phyloP scores from a whole-genome alignment of 2,888 invertebrate species.

The Julus scandinavius region DNA sequence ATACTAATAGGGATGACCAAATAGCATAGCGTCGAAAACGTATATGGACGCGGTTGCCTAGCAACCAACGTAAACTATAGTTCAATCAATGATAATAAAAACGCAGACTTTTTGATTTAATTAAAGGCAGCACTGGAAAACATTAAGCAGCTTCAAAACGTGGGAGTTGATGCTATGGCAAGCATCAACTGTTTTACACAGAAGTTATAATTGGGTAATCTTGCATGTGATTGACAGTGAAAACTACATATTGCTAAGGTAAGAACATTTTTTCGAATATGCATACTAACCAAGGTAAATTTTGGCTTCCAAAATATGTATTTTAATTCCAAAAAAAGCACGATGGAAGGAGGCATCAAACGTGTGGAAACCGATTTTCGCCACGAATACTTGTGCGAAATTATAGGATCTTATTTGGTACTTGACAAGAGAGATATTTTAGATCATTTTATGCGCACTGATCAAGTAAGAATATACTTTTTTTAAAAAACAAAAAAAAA shows the following conservation, averaged over 20 bases:
- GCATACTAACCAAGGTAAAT: neutral
- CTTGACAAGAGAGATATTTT: conserved; percentile 56
- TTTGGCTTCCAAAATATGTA: neutral
- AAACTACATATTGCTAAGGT: neutral
- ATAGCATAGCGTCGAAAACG: neutral
- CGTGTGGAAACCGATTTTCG: conserved; percentile 56
- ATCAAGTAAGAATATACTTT: conserved; percentile 53
- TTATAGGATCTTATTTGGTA: conserved; percentile 55
- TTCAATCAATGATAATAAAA: conserved; percentile 3
- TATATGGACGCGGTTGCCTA: neutral
- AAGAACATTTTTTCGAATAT: neutral
- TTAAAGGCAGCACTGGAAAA: neutral
- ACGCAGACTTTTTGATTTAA: neutral
- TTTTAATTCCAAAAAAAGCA: neutral
- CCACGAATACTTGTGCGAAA: conserved; percentile 57
- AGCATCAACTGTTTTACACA: neutral
- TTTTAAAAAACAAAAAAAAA: neutral
- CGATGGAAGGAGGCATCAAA: conserved; percentile 36
- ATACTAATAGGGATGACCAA: neutral
- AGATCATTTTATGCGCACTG: conserved; percentile 52
- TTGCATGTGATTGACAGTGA: neutral
- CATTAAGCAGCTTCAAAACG: neutral
- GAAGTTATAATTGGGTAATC: neutral
- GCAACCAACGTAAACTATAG: conserved; percentile 24
- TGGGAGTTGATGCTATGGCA: neutral